Evolutionary conservation across 2,113 vertebrate species (phyloP).

Genomic region (Trogon surrucura): DNA sequence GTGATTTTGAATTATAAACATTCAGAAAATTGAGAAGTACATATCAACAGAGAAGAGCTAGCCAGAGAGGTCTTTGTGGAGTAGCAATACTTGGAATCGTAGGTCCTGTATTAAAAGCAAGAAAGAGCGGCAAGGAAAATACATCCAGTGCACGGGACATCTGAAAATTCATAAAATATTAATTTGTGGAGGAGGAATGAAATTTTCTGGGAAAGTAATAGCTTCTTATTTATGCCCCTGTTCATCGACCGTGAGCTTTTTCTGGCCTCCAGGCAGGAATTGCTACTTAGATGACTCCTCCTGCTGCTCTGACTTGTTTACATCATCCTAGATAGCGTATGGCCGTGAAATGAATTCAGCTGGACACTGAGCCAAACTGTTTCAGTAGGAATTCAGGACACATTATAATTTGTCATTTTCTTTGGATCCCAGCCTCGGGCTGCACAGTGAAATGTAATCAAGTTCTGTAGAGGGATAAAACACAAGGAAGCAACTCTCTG

Average conservation of each 20-base stretch:
- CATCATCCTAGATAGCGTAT: conserved; percentile 30
- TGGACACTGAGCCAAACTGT: conserved; percentile 17
- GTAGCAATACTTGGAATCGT: background rate
- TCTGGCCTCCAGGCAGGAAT: conserved; percentile 40
- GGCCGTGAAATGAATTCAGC: conserved; percentile 46
- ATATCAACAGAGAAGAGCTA: background rate
- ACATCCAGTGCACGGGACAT: background rate
- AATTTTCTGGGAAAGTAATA: conserved; percentile 26
- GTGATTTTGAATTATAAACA: background rate
- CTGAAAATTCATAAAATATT: conserved; percentile 44
- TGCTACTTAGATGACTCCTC: conserved; percentile 35
- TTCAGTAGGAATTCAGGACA: conserved; percentile 49
- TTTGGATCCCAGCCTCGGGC: conserved; percentile 9
- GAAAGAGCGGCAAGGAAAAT: conserved; percentile 18
- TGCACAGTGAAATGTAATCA: background rate
- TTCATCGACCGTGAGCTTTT: conserved; percentile 3
- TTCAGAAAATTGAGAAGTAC: background rate
- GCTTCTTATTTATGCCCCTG: conserved; percentile 33
- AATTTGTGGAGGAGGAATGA: conserved; percentile 32
- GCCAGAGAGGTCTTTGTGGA: background rate
- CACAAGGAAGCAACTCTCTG: background rate
- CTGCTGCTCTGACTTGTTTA: conserved; percentile 61
- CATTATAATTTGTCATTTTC: conserved; percentile 55
- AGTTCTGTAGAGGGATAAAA: conserved; percentile 4
- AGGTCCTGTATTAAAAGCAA: background rate